Base-by-base conservation (phyloP, 1,140 invertebrate species). In the Melitaea cinxia region DNA sequence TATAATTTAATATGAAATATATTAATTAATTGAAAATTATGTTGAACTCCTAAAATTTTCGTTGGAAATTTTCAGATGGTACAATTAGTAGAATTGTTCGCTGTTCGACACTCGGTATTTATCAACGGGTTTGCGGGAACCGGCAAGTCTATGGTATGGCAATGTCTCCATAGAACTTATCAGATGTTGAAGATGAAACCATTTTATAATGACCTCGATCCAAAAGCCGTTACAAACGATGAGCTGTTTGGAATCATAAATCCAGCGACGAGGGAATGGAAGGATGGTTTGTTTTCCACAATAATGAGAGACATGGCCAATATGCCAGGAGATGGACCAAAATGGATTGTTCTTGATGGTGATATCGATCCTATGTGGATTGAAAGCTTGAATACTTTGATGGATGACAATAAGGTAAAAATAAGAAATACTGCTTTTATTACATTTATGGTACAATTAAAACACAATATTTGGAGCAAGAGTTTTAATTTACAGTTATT, bases 341-440 rank as follows among this genome's bases (percentile, higher is more conserved):
- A 98, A 83, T 99, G 98, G 98, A 98, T 99, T 73, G 95, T 99
- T 2, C 93, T 99, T 14, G 98, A 99, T 84, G 98, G 98, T 28
- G 98, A 99, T 82, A 98, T 99, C 77, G 98, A 99, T 93, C 97
- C 97, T 0, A 98, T 98, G 97, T 98, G 97, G 97, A 98, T 98
- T 75, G 97, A 98, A 91, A 98, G 96, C 1, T 92, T 98, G 0
- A 98, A 98, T 77, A 96, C 95, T 1, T 91, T 96, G 9, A 96
- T 96, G 96, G 96, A 96, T 74, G 96, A 96, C 76, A 96, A 96
- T 75, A 96, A 96, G 90, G 94, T 93, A 56, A 61, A 17, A 42
- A 55, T 19, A 7, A 37, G 17, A 39, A 2, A 4, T 10, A 15
- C 2, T 37, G 4, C 9, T 37, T 12, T 37, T 37, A 5, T 1